These are phyloP conservation scores for Catotricha subobsoleta DNA, from an alignment of 2,888 invertebrate genomes.

Conservation along the genomic window DNA sequence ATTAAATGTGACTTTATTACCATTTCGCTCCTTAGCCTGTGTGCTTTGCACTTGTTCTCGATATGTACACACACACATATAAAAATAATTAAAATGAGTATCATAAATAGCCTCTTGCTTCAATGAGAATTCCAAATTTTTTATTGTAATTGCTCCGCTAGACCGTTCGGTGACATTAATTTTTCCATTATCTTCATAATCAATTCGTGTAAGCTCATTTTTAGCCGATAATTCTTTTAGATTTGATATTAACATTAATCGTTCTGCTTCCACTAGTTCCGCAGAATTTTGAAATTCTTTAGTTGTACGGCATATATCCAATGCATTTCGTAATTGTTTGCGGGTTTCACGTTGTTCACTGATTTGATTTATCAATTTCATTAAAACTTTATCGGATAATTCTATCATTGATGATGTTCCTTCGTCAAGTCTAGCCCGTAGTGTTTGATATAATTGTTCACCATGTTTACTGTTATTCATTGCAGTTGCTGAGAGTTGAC, in stretches of 20 bases:
- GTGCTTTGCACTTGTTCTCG: conserved; percentile 24
- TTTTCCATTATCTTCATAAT: conserved; percentile 2
- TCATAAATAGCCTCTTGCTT: conserved; percentile 20
- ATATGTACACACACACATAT: conserved; percentile 24
- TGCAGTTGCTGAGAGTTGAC: too few species aligned
- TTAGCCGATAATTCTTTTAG: conserved; percentile 14
- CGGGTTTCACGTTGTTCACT: conserved; percentile 16
- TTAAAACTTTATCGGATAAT: too few species aligned
- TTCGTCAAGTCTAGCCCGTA: too few species aligned
- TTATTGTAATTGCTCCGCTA: conserved; percentile 15
- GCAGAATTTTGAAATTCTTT: conserved; percentile 31
- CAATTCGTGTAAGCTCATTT: conserved; percentile 8
- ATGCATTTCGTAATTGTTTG: conserved; percentile 30
- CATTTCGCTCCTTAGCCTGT: conserved; percentile 22
- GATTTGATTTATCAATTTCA: conserved; percentile 9
- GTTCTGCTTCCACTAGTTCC: conserved; percentile 35
- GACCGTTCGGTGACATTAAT: conserved; percentile 11
- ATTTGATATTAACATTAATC: conserved; percentile 28
- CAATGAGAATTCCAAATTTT: conserved; percentile 20
- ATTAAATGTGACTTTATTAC: conserved; percentile 22
- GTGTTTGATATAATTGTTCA: too few species aligned
- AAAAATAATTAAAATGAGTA: conserved; percentile 26
- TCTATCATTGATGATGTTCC: too few species aligned
- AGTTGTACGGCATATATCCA: conserved; percentile 29
- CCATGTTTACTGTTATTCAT: too few species aligned